phyloP scores from a whole-genome alignment of 2,888 invertebrate species.

The Nezara viridula region DNA sequence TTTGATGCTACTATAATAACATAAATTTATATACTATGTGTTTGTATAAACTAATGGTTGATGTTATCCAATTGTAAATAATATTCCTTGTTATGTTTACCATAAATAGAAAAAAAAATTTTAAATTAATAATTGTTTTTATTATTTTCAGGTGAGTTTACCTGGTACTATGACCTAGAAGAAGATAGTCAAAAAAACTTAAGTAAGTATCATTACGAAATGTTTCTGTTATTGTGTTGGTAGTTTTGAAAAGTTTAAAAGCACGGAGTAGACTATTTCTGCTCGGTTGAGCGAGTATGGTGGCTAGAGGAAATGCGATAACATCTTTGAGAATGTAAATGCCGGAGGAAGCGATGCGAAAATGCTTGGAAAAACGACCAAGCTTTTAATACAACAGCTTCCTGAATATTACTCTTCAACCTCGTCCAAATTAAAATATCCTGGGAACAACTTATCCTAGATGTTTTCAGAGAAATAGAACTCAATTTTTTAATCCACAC shows the following conservation, averaged over 20 bases:
- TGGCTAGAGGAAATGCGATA: slow-evolving; percentile 25
- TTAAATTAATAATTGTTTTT: too few relatives aligned
- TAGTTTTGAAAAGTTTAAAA: neutral
- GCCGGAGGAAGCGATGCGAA: neutral
- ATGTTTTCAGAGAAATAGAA: neutral
- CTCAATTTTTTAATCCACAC: neutral
- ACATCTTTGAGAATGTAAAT: slow-evolving; percentile 9
- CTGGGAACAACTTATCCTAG: neutral
- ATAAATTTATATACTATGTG: too few relatives aligned
- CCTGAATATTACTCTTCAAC: neutral
- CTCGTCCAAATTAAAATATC: neutral
- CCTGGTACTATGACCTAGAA: neutral
- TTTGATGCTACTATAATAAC: too few relatives aligned
- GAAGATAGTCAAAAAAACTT: neutral
- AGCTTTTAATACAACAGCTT: neutral
- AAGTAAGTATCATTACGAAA: neutral
- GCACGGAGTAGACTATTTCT: neutral
- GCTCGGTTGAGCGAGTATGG: neutral
- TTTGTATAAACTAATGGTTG: too few relatives aligned
- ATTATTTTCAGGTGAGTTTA: neutral
- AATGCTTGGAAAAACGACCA: neutral
- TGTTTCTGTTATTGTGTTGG: neutral
- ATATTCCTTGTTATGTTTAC: too few relatives aligned
- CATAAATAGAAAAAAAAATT: too few relatives aligned
- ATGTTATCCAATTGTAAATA: too few relatives aligned